Evolutionary conservation across 2,113 vertebrate species (phyloP), one percentile per base, ranked within the genome.

Genomic region (Platysteira castanea): DNA sequence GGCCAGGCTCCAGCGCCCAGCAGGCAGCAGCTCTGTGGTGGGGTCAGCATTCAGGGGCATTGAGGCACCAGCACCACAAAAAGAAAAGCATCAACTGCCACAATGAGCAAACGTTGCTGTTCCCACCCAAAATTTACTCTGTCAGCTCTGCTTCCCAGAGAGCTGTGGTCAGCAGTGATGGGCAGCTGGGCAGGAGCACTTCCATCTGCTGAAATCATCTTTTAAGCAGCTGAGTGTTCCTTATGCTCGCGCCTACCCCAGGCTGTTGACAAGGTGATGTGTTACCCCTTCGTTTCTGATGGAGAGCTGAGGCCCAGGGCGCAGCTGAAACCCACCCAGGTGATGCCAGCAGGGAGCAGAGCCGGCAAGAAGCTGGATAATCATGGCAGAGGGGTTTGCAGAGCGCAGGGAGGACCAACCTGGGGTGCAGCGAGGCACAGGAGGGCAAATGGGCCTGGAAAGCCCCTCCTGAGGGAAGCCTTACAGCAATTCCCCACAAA

Each of bases 351-450:
- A 39, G 74, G 42, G 33, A 90, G 56, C 78, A 93, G 75, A 79
- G 54, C 46, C 11, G 57, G 39, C 18, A 63, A 33, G 28, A 88
- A 8, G 20, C 44, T 56, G 59, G 49, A 15, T 17, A n/a, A 27
- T 22, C 0, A 0, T 5, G 23, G 7, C 47, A 49, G n/a, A 26
- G 46, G 19, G 21, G 15, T 30, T 37, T 70, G 52, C 60, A 79
- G 41, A 52, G 59, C 0, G 0, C 35, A 42, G 63, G 0, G 6
- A 56, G 37, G 37, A 42, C 2, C 1, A 3, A 14, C 19, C 2
- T 7, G 49, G 18, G 13, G 14, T 35, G 30, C 54, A 70, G 37
- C 0, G 1, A 33, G 67, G 10, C 42, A 50, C 6, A 1, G 41
- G 42, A 77, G 53, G 53, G 9, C 10, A 60, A 13, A 50, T 0